phyloP scores from a whole-genome alignment of 2,888 invertebrate species.

The Beris chalybata region DNA sequence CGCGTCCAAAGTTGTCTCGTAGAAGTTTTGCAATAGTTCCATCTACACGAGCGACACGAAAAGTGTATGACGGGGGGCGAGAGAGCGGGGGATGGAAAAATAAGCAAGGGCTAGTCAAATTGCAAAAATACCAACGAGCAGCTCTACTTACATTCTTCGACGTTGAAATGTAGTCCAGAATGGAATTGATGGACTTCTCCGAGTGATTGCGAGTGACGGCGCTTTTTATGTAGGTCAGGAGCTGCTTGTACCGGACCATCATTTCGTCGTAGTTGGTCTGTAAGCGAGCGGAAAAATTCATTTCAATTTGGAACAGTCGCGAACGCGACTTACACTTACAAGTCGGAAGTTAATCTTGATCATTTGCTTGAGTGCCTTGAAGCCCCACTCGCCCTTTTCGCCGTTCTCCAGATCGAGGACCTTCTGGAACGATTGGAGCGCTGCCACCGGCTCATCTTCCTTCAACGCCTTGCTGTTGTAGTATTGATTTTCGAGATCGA shows the following conservation, averaged over 20 bases:
- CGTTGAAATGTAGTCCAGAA: conserved; percentile 98
- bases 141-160: conserved; percentile 88
- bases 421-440: conserved; percentile 91
- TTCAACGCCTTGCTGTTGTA: conserved; percentile 98
- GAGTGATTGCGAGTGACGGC: conserved; percentile 99
- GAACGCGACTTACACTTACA: conserved; percentile 59
- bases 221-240: conserved; percentile 97
- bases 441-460: conserved; percentile 92
- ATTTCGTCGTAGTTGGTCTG: conserved; percentile 92
- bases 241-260: conserved; percentile 93
- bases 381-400: conserved; percentile 99
- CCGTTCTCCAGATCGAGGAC: conserved; percentile 95
- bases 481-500: conserved; percentile 99
- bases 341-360: conserved; percentile 98
- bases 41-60: conserved; percentile 63
- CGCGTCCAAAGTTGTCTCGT: conserved; percentile 93
- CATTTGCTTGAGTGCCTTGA: conserved; percentile 99
- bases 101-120: too few relatives aligned
- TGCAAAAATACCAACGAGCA: too few relatives aligned
- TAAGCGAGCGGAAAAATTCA: conserved; percentile 41
- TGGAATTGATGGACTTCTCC: conserved; percentile 99
- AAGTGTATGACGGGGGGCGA: background rate
- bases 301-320: background rate
- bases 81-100: background rate
- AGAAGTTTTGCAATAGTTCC: conserved; percentile 97